These are phyloP conservation scores for Quadroppia sp. DNA, from an alignment of 2,888 invertebrate genomes.

Conservation along the genomic window DNA sequence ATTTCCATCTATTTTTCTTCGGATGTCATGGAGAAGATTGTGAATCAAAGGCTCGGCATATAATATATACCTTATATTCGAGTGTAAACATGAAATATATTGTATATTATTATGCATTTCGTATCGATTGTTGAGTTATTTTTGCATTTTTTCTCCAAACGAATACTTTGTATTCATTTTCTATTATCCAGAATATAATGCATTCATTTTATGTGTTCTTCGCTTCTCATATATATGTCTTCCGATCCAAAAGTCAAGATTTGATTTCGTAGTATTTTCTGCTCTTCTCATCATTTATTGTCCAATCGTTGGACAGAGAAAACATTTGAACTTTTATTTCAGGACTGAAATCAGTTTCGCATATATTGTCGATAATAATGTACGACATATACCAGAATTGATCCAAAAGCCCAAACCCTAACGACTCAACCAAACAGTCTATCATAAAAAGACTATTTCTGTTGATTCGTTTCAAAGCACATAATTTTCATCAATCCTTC, in stretches of 20 bases:
- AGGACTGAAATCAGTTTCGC: too few species aligned
- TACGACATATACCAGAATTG: not conserved
- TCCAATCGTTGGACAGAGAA: not conserved
- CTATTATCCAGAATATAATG: conserved; percentile 6
- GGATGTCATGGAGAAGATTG: conserved; percentile 17
- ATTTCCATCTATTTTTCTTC: not conserved
- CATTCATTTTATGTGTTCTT: not conserved
- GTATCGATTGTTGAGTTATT: not conserved
- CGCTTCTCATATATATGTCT: too few species aligned
- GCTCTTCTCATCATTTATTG: conserved; percentile 8
- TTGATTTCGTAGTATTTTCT: not conserved
- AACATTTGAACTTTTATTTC: too few species aligned
- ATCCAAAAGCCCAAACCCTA: too few species aligned
- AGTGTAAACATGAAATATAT: not conserved
- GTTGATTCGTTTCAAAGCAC: too few species aligned
- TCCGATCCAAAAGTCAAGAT: not conserved
- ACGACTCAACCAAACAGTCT: too few species aligned
- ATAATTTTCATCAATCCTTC: too few species aligned
- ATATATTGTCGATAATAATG: too few species aligned
- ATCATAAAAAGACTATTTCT: too few species aligned
- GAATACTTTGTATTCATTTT: not conserved
- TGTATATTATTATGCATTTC: conserved; percentile 1
- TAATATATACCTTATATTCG: not conserved
- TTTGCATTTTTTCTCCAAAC: not conserved
- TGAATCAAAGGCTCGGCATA: not conserved